Percentiles rank a stretch among this genome's conserved stretches.
These are phyloP conservation scores for Fukomys damarensis DNA, from an alignment of 2,113 vertebrate species.

Conservation along the genomic window DNA sequence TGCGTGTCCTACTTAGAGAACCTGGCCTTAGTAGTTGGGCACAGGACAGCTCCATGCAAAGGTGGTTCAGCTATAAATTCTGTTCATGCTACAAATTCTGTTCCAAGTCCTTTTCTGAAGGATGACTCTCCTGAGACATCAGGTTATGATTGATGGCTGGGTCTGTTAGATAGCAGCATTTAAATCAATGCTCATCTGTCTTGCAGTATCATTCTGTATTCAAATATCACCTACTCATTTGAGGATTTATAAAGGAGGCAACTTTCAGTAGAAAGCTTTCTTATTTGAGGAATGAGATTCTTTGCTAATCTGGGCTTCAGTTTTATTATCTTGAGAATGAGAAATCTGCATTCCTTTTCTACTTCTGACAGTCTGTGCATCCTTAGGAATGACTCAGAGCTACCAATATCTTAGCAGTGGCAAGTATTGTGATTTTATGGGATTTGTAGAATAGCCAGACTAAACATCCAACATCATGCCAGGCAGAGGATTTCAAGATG, in stretches of 20 bases:
- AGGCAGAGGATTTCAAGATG: background rate
- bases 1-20: background rate
- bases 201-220: constrained; percentile 55
- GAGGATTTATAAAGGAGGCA: constrained; percentile 62
- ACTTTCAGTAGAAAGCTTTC: constrained; percentile 46
- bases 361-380: background rate
- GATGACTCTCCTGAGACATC: constrained; percentile 53
- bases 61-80: constrained; percentile 29
- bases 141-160: constrained; percentile 52
- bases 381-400: background rate
- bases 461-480: background rate
- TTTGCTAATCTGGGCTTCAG: constrained; percentile 52
- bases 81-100: constrained; percentile 45
- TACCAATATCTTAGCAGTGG: background rate
- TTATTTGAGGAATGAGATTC: constrained; percentile 59
- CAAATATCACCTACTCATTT: constrained; percentile 54
- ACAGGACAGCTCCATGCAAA: background rate
- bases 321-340: constrained; percentile 66
- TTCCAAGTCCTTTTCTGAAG: constrained; percentile 40
- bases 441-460: background rate
- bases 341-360: constrained; percentile 42
- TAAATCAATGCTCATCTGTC: constrained; percentile 70
- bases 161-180: constrained; percentile 43
- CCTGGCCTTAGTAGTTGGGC: background rate
- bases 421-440: background rate